These are phyloP conservation scores for Pelodiscus sinensis DNA, from an alignment of 2,113 vertebrate species.

Conservation along the genomic window DNA sequence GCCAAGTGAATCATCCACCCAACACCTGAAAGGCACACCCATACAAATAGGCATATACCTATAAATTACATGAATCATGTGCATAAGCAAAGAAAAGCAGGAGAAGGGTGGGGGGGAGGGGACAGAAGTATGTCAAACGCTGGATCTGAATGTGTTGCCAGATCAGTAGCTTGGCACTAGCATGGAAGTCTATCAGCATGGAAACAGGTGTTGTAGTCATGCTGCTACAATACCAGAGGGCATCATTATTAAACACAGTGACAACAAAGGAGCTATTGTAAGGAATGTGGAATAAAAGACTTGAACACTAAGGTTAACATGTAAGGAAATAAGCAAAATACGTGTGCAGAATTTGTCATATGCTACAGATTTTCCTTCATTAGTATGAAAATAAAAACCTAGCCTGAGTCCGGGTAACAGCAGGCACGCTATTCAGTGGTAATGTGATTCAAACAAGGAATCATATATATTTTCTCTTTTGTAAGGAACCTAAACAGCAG, in stretches of 20 bases:
- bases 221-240: background rate
- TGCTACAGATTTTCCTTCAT: background rate
- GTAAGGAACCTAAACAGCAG: background rate
- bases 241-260: slow-evolving; percentile 12
- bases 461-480: background rate
- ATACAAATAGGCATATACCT: background rate
- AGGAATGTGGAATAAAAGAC: background rate
- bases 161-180: slow-evolving; percentile 2
- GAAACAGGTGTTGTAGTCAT: slow-evolving; percentile 41
- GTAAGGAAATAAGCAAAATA: background rate
- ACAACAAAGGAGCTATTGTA: slow-evolving; percentile 5
- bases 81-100: background rate
- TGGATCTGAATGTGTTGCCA: background rate
- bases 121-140: background rate
- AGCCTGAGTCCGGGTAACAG: background rate
- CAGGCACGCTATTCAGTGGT: background rate
- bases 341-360: background rate
- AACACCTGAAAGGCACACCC: background rate
- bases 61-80: background rate
- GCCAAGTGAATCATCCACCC: background rate
- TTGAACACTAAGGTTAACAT: background rate
- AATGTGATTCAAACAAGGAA: background rate
- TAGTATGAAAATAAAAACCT: background rate
- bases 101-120: background rate
- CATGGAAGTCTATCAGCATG: slow-evolving; percentile 14